Percentiles rank a stretch among this genome's conserved stretches.
phyloP scores from a whole-genome alignment of 2,113 vertebrate genomes.

The Nesoenas mayeri region DNA sequence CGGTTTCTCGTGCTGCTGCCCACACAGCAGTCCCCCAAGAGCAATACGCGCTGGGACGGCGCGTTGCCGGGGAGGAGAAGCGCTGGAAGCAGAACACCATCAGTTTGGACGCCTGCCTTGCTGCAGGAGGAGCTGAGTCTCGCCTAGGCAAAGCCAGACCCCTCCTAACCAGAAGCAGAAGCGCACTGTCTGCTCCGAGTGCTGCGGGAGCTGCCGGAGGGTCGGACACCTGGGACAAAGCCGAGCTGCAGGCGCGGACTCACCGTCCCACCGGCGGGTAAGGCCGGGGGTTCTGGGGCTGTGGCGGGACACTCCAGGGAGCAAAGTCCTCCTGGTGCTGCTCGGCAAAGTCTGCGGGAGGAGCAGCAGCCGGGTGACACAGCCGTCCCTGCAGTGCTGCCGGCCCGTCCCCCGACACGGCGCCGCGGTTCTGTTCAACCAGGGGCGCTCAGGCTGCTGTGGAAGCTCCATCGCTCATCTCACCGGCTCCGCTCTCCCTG shows the following conservation, averaged over 20 bases:
- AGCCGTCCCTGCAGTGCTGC: no score
- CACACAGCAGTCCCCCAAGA: fast-evolving
- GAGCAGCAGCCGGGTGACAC: not conserved
- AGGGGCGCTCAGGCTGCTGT: no score
- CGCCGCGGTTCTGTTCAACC: no score
- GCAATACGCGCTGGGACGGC: fast-evolving
- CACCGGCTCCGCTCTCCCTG: no score
- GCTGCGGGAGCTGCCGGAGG: fast-evolving
- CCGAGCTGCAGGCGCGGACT: not conserved
- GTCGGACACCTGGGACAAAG: not conserved
- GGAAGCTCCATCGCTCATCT: no score
- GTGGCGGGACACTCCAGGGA: not conserved
- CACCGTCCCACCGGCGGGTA: not conserved
- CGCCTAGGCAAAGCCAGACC: not conserved
- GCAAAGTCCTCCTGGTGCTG: not conserved
- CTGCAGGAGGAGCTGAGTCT: not conserved
- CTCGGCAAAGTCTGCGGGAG: not conserved
- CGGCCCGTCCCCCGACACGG: no score
- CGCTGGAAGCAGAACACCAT: not conserved
- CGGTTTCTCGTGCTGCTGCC: fast-evolving
- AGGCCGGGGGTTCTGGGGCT: no score
- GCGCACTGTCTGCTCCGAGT: fast-evolving
- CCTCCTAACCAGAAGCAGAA: not conserved
- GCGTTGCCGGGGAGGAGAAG: fast-evolving
- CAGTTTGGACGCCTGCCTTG: fast-evolving